These are phyloP conservation scores for Melieria picta DNA, from an alignment of 2,888 invertebrate species.

Conservation along the genomic window DNA sequence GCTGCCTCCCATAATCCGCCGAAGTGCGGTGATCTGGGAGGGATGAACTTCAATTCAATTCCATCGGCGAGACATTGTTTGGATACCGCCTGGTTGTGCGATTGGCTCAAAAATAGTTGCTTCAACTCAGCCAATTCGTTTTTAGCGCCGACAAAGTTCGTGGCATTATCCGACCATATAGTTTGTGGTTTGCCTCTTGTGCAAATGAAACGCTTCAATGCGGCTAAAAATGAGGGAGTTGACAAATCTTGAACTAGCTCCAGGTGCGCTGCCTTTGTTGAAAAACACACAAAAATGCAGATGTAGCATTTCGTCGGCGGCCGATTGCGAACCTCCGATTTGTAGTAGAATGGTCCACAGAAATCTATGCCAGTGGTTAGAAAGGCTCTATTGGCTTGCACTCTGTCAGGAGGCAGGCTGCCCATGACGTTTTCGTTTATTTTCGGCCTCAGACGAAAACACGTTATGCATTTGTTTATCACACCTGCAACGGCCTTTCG, in stretches of 20 bases:
- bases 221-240: slow-evolving; percentile 29
- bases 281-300: slow-evolving; percentile 31
- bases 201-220: slow-evolving; percentile 28
- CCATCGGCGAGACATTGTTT: neutral
- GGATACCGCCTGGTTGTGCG: neutral
- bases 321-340: slow-evolving; percentile 20
- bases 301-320: neutral
- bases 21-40: slow-evolving; percentile 11
- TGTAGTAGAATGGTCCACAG: slow-evolving; percentile 34
- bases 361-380: slow-evolving; percentile 30
- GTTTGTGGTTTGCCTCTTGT: slow-evolving; percentile 10
- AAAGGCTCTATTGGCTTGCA: slow-evolving; percentile 30
- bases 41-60: slow-evolving; percentile 16
- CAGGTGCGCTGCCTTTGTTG: slow-evolving; percentile 29
- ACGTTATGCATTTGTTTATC: slow-evolving; percentile 26
- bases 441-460: slow-evolving; percentile 32
- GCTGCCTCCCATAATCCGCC: slow-evolving; percentile 30
- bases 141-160: slow-evolving; percentile 36
- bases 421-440: slow-evolving; percentile 35
- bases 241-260: slow-evolving; percentile 31
- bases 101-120: slow-evolving; percentile 11
- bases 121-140: slow-evolving; percentile 28
- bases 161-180: slow-evolving; percentile 23
- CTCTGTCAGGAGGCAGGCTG: slow-evolving; percentile 27
- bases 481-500: slow-evolving; percentile 35